Evolutionary conservation across 2,888 invertebrate genomes (phyloP), one percentile per base, ranked within the genome.

Genomic region (Hypsopygia costalis): DNA sequence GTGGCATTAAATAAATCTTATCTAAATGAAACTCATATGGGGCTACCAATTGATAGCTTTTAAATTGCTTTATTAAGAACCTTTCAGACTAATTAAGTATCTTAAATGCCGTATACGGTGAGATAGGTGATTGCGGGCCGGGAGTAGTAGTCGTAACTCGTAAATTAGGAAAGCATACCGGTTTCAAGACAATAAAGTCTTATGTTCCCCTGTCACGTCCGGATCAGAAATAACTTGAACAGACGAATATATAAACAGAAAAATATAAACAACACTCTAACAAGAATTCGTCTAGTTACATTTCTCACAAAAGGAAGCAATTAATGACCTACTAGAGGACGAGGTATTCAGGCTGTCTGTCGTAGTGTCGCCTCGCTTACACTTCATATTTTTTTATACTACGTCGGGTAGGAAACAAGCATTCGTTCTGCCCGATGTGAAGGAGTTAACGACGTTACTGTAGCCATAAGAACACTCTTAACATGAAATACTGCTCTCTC

Each of bases 31-130:
- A 60, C 55, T 62, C 61, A 69, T 70, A 69, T 68, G 72, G 58
- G 48, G 62, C 66, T 66, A 63, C 69, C 55, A 63, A 56, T 60
- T 59, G 61, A 74, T 75, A 64, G 70, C 69, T 60, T 66, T 70
- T 68, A 71, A 69, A 77, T 76, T 57, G 60, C 69, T 74, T 74
- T 71, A 77, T 74, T 69, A 76, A 66, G 57, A 66, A 70, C 54
- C 65, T 69, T 71, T 67, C 56, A 56, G 59, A 68, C 62, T 74
- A 81, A 82, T 81, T 81, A 78, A 70, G 63, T 52, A 66, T 66
- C 61, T 67, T 60, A 66, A 63, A 53, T 66, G 61, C 64, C 58
- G 61, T 64, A 52, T 60, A 62, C n/a, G n/a, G 16, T 16, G 33
- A 33, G 39, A 39, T 39, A 39, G 33, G 16, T 32, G 7, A 33